Conservation (phyloP, 2,113 vertebrate species). For the Sterna hirundo region DNA sequence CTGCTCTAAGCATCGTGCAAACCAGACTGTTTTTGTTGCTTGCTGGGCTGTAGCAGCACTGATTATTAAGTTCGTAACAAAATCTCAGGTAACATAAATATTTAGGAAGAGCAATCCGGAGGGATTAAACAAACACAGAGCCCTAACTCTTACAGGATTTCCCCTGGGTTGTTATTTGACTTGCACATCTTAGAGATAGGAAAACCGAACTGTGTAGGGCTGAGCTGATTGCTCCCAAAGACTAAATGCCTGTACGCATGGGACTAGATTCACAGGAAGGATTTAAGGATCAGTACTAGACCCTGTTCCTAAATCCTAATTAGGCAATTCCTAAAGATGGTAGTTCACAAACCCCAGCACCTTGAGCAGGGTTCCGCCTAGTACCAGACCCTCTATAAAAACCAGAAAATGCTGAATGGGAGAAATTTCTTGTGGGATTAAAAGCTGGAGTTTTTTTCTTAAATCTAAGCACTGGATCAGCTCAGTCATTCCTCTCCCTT, state of each 20-base stretch:
- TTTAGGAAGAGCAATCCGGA: background rate
- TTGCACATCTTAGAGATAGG: background rate
- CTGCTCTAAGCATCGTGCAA: background rate
- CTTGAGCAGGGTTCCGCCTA: background rate
- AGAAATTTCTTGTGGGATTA: background rate
- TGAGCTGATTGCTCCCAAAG: background rate
- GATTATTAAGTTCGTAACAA: background rate
- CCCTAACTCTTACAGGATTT: background rate
- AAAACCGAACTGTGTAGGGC: background rate
- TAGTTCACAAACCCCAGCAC: background rate
- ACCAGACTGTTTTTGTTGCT: background rate
- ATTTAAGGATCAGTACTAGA: slow-evolving; percentile 27
- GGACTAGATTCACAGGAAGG: background rate
- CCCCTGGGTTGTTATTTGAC: background rate
- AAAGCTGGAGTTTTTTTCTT: background rate
- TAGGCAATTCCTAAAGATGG: background rate
- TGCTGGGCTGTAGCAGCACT: background rate
- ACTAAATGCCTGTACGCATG: background rate
- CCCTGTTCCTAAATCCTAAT: background rate
- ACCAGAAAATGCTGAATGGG: background rate
- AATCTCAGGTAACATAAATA: slow-evolving; percentile 47
- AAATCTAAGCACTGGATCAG: background rate
- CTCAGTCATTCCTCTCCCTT: background rate
- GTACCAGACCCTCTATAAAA: background rate
- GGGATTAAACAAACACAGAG: background rate